Conservation (phyloP, 1,140 invertebrate genomes). For the Papilio dardanus region DNA sequence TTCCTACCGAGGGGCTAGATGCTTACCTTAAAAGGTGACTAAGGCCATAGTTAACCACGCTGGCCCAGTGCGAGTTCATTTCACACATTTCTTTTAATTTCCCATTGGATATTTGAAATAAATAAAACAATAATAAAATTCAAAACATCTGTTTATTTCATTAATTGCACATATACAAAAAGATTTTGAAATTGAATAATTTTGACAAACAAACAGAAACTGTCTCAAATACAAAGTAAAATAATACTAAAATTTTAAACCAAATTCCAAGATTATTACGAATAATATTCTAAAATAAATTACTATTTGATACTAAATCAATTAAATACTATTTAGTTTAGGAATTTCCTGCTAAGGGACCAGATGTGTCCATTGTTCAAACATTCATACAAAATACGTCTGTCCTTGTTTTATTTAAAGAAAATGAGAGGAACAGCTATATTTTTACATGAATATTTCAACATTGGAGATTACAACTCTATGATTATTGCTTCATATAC, state of each 20-base stretch:
- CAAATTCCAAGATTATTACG: not conserved
- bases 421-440: not conserved
- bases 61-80: too few relatives aligned
- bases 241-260: not conserved
- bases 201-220: not conserved
- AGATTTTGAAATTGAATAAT: not conserved
- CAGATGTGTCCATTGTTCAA: not conserved
- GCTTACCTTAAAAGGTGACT: too few relatives aligned
- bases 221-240: not conserved
- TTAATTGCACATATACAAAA: not conserved
- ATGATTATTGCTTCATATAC: conserved; percentile 13
- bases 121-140: not conserved
- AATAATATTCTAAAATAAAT: conserved; percentile 32
- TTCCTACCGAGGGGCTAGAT: too few relatives aligned
- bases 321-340: conserved; percentile 13
- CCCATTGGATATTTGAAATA: not conserved
- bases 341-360: not conserved
- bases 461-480: not conserved
- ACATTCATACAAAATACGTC: not conserved
- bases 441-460: not conserved
- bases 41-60: too few relatives aligned
- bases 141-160: not conserved
- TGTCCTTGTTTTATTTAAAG: not conserved
- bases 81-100: not conserved
- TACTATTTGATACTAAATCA: conserved; percentile 15